These are phyloP conservation scores for Phyto melanocephala DNA, from an alignment of 2,888 invertebrate species.

Conservation along the genomic window DNA sequence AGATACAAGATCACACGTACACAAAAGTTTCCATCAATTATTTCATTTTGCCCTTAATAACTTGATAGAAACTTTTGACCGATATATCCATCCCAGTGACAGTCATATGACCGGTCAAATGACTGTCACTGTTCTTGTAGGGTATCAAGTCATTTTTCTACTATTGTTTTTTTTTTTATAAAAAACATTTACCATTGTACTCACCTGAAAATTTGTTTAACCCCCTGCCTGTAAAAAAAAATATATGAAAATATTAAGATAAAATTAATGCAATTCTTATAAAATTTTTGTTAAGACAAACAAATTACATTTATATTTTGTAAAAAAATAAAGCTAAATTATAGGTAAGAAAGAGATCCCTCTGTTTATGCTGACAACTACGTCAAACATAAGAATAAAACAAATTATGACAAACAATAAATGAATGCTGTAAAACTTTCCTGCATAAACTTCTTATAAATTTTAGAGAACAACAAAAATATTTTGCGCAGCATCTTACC, in stretches of 20 bases:
- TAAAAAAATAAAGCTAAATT: too few relatives aligned
- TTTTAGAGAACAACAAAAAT: slow-evolving; percentile 23
- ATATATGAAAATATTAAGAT: background rate
- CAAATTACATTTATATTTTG: slow-evolving; percentile 25
- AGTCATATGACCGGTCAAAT: too few relatives aligned
- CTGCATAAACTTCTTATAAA: slow-evolving; percentile 48
- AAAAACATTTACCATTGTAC: slow-evolving; percentile 5
- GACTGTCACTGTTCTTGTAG: too few relatives aligned
- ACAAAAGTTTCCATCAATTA: too few relatives aligned
- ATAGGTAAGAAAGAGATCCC: background rate
- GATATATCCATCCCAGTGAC: too few relatives aligned
- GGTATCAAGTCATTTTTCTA: too few relatives aligned
- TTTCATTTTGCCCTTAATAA: too few relatives aligned
- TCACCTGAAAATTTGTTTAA: background rate
- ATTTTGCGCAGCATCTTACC: background rate
- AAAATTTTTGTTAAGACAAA: background rate
- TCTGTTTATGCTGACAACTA: slow-evolving; percentile 12
- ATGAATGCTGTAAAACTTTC: slow-evolving; percentile 51
- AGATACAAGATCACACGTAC: too few relatives aligned
- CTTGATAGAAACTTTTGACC: too few relatives aligned
- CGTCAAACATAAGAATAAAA: slow-evolving; percentile 43
- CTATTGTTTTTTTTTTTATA: too few relatives aligned
- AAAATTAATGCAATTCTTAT: slow-evolving; percentile 8
- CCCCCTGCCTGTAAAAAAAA: background rate
- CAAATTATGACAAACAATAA: slow-evolving; percentile 48